Conservation (phyloP, 2,888 invertebrate species). For the Drosophila siamana region DNA sequence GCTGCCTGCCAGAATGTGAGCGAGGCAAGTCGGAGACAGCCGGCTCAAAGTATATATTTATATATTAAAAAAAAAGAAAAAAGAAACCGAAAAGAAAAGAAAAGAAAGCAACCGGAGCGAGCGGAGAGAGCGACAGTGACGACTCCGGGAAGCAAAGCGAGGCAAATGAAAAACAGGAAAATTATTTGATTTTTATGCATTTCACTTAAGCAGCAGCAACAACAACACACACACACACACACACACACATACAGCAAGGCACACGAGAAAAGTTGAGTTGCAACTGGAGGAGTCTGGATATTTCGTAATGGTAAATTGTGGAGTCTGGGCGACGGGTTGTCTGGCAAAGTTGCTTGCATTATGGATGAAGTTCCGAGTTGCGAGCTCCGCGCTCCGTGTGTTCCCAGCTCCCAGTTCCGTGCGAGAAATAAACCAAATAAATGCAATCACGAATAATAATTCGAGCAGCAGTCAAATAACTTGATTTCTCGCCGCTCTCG, state of each 20-base stretch:
- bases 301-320: not conserved
- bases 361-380: slow-evolving; percentile 73
- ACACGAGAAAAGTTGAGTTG: not conserved
- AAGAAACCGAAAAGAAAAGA: not conserved
- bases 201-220: slow-evolving; percentile 69
- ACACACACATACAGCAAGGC: too few species aligned
- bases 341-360: slow-evolving; percentile 72
- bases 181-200: slow-evolving; percentile 82
- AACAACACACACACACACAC: too few species aligned
- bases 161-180: slow-evolving; percentile 77
- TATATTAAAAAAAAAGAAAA: slow-evolving; percentile 49
- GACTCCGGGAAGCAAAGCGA: slow-evolving; percentile 15
- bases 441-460: slow-evolving; percentile 79
- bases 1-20: slow-evolving; percentile 40
- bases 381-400: slow-evolving; percentile 29
- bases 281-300: not conserved
- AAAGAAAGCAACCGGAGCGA: slow-evolving; percentile 15
- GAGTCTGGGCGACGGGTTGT: slow-evolving; percentile 42
- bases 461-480: slow-evolving; percentile 74
- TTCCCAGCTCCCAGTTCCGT: slow-evolving; percentile 56
- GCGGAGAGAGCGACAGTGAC: not conserved
- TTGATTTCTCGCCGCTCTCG: slow-evolving; percentile 59
- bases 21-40: slow-evolving; percentile 34
- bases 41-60: slow-evolving; percentile 68
- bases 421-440: slow-evolving; percentile 74